Conservation (phyloP, 2,113 vertebrate genomes). For the Scolopax mira region DNA sequence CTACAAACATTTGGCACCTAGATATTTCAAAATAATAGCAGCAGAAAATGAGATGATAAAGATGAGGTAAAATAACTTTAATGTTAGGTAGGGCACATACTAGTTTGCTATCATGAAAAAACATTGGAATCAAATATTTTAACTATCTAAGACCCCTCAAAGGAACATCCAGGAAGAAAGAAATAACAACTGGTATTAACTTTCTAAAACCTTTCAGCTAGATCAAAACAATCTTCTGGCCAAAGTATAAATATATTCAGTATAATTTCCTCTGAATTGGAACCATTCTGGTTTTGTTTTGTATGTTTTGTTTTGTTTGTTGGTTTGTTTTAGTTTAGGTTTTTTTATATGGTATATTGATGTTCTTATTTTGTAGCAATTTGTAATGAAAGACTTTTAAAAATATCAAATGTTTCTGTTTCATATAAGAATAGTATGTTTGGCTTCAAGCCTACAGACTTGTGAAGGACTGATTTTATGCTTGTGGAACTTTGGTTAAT, state of each 20-base stretch:
- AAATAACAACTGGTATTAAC: neutral
- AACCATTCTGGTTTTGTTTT: neutral
- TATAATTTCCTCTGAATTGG: neutral
- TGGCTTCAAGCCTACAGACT: neutral
- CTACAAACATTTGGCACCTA: neutral
- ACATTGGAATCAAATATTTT: neutral
- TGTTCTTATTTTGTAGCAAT: neutral
- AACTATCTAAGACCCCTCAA: neutral
- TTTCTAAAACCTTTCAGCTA: neutral
- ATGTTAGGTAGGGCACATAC: neutral
- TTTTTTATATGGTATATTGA: neutral
- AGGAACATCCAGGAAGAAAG: neutral
- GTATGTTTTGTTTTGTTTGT: too few species aligned
- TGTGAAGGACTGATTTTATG: neutral
- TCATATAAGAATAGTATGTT: neutral
- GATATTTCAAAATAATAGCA: neutral
- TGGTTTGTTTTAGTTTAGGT: neutral
- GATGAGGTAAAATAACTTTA: neutral
- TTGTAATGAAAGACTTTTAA: neutral
- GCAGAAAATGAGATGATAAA: neutral
- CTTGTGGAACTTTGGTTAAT: neutral
- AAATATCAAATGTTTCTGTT: neutral
- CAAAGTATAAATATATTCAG: slow-evolving; percentile 1
- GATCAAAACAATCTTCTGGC: neutral
- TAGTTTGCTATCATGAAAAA: neutral